Percentiles rank a stretch among this genome's conserved stretches.
Conservation (phyloP, 2,797 vertebrate species). For the Tapera naevia region DNA sequence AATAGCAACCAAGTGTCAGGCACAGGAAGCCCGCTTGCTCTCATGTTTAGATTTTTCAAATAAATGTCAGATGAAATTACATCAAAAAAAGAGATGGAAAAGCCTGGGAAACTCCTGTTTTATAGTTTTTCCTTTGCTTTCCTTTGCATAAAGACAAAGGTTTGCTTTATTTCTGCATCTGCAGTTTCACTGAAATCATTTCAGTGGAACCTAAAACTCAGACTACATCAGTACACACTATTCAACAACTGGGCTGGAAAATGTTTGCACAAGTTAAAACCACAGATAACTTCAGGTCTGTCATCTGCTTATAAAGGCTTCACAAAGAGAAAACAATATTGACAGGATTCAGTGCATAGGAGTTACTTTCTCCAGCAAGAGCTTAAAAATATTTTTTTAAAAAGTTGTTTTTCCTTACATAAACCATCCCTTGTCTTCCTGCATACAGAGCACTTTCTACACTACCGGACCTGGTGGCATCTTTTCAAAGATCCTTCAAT, state of each 20-base stretch:
- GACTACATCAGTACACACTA: not conserved
- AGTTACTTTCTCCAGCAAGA: not conserved
- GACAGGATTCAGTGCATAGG: not conserved
- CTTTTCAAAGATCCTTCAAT: not conserved
- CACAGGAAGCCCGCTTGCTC: not conserved
- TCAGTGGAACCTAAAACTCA: not conserved
- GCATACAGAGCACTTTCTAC: not conserved
- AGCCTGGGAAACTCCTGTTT: conserved; percentile 20
- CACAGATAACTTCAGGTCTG: not conserved
- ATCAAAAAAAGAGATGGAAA: not conserved
- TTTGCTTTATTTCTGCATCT: not conserved
- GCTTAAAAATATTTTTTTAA: fast-evolving
- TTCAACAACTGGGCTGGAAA: not conserved
- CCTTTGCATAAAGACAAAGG: not conserved
- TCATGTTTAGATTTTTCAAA: conserved; percentile 21
- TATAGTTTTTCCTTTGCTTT: not conserved
- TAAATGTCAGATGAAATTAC: not conserved
- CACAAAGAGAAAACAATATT: not conserved
- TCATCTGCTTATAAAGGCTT: not conserved
- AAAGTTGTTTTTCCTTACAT: not conserved
- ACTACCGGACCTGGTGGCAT: not conserved
- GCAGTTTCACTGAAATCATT: not conserved
- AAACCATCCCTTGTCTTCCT: not conserved
- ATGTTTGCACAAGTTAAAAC: not conserved
- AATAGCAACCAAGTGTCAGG: not conserved